These are phyloP conservation scores for Climacteris rufus DNA, from an alignment of 2,113 vertebrate species.

Conservation along the genomic window DNA sequence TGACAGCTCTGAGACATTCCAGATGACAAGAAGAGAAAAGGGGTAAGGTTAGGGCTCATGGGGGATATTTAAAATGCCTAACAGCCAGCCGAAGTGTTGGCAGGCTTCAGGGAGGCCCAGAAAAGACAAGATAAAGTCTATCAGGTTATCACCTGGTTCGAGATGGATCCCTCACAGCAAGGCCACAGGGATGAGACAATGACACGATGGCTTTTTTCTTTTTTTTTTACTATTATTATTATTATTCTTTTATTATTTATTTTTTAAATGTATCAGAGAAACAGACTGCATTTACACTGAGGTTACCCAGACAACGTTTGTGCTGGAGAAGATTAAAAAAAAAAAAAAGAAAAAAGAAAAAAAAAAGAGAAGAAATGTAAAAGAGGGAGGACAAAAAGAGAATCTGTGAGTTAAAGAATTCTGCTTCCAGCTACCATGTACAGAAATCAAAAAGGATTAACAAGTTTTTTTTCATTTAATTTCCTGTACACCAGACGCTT, in stretches of 20 bases:
- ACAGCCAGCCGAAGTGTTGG: constrained; percentile 89
- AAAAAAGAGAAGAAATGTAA: constrained; percentile 53
- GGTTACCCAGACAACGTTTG: constrained; percentile 78
- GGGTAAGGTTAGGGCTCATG: constrained; percentile 94
- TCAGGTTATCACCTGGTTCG: constrained; percentile 95
- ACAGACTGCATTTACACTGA: constrained; percentile 50
- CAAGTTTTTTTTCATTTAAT: constrained; percentile 80
- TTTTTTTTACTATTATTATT: constrained; percentile 24
- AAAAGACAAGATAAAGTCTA: constrained; percentile 98
- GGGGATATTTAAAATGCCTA: constrained; percentile 89
- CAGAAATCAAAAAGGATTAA: constrained; percentile 86
- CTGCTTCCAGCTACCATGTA: constrained; percentile 81
- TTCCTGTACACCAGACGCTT: constrained; percentile 84
- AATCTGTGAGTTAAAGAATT: constrained; percentile 75
- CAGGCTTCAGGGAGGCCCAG: constrained; percentile 86
- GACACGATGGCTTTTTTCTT: not conserved
- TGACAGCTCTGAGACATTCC: constrained; percentile 92
- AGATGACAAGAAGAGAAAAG: constrained; percentile 87
- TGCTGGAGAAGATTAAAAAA: constrained; percentile 64
- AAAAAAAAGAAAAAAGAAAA: not conserved
- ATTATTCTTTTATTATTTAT: constrained; percentile 63
- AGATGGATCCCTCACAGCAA: constrained; percentile 83
- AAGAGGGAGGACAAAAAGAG: constrained; percentile 51
- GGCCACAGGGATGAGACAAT: constrained; percentile 77
- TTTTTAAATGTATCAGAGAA: constrained; percentile 67